A percentile compares a stretch with the other conserved stretches of the same genome.
Conservation (phyloP, 2,888 invertebrate genomes). For the Augochlorella aurata region DNA sequence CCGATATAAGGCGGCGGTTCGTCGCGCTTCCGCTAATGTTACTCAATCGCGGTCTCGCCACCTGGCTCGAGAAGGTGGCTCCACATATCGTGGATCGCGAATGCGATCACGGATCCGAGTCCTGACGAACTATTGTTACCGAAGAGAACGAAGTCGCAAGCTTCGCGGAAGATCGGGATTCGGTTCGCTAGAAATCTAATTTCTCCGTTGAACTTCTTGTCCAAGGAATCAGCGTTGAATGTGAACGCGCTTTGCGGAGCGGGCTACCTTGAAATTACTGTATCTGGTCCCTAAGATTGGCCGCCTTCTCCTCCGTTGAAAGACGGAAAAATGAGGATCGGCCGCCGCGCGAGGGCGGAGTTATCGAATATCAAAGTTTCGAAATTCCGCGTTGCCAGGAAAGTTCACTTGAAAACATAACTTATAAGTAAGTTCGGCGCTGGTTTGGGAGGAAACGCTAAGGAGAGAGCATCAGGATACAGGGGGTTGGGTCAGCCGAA, state of each 20-base stretch:
- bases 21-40: constrained; percentile 55
- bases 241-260: neutral
- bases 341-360: constrained; percentile 64
- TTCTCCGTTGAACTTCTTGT: constrained; percentile 56
- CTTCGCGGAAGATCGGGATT: constrained; percentile 66
- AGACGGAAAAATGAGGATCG: constrained; percentile 67
- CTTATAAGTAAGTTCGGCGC: constrained; percentile 77
- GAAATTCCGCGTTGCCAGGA: constrained; percentile 77
- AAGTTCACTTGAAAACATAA: constrained; percentile 80
- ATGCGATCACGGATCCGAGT: constrained; percentile 39
- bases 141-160: constrained; percentile 32
- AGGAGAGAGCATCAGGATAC: constrained; percentile 43
- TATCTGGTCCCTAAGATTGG: constrained; percentile 47
- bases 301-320: constrained; percentile 63
- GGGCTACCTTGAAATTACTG: constrained; percentile 30
- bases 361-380: constrained; percentile 80
- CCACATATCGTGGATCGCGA: constrained; percentile 54
- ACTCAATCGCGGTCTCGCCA: constrained; percentile 52
- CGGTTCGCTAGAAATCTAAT: constrained; percentile 68
- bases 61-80: constrained; percentile 31
- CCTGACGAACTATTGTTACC: constrained; percentile 74
- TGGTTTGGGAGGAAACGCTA: constrained; percentile 41
- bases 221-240: constrained; percentile 30
- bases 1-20: constrained; percentile 14
- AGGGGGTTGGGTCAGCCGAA: constrained; percentile 54